phyloP scores from a whole-genome alignment of 1,140 invertebrate genomes.

The Telenomus remus region DNA sequence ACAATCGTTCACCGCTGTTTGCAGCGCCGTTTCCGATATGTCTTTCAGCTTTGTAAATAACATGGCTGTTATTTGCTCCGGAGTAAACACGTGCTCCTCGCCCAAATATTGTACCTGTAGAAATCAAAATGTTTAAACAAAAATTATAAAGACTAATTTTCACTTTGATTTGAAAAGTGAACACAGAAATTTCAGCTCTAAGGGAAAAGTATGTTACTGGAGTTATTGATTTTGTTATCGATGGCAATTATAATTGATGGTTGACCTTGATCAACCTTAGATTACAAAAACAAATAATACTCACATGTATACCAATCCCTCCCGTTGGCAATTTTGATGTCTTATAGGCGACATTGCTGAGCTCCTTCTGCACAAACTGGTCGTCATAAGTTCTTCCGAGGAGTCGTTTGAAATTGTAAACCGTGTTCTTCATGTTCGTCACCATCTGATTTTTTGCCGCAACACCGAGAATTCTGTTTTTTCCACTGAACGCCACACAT shows the following conservation, averaged over 20 bases:
- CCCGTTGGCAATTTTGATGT: conserved; percentile 83
- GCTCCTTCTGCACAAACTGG: conserved; percentile 88
- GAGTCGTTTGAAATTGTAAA: conserved; percentile 94
- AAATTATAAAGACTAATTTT: too few relatives aligned
- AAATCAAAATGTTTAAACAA: conserved; percentile 15
- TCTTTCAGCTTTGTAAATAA: conserved; percentile 97
- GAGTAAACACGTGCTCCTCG: conserved; percentile 90
- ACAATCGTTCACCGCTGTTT: conserved; percentile 96
- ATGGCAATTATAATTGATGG: too few relatives aligned
- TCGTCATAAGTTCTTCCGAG: conserved; percentile 92
- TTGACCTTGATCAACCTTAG: too few relatives aligned
- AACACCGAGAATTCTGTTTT: conserved; percentile 94
- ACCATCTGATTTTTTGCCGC: conserved; percentile 97
- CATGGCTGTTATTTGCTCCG: conserved; percentile 97
- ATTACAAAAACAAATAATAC: conserved; percentile 28
- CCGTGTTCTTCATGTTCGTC: conserved; percentile 98
- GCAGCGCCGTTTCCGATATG: conserved; percentile 88
- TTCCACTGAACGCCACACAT: conserved; percentile 95
- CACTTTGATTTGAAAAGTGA: too few relatives aligned
- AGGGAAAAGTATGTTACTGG: too few relatives aligned
- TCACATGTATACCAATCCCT: conserved; percentile 84
- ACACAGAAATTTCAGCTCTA: too few relatives aligned
- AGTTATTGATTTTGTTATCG: too few relatives aligned
- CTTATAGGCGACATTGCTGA: conserved; percentile 85
- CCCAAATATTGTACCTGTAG: conserved; percentile 88